phyloP scores from a whole-genome alignment of 2,888 invertebrate species.

The Pammene aurita region DNA sequence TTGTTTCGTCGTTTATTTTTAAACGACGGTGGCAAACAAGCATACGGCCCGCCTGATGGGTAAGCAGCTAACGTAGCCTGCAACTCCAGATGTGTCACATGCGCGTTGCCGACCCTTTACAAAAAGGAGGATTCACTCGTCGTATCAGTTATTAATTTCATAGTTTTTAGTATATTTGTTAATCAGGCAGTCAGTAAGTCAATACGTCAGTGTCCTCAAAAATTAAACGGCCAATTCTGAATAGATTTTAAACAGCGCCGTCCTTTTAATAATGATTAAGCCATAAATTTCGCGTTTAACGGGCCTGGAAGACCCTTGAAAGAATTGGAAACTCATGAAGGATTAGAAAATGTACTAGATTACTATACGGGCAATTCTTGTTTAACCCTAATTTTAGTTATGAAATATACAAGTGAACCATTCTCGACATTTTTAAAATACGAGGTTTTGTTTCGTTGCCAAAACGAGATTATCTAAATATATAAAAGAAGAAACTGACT shows the following conservation, averaged over 20 bases:
- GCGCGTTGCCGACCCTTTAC: too few species aligned
- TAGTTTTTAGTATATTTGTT: too few species aligned
- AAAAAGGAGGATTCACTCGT: too few species aligned
- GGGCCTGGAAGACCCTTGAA: constrained; percentile 27
- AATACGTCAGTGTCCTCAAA: not conserved
- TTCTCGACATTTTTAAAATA: constrained; percentile 13
- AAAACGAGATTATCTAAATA: constrained; percentile 28
- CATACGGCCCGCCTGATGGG: too few species aligned
- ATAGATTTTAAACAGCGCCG: constrained; percentile 24
- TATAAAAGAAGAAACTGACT: too few species aligned
- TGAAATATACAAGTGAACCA: not conserved
- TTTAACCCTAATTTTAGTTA: not conserved
- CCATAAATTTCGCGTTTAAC: constrained; percentile 29
- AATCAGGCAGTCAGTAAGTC: too few species aligned
- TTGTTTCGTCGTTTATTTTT: too few species aligned
- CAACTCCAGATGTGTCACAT: too few species aligned
- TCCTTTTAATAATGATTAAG: constrained; percentile 32
- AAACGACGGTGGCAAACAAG: too few species aligned
- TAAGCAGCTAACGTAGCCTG: too few species aligned
- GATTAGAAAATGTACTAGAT: not conserved
- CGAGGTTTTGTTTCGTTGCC: constrained; percentile 23
- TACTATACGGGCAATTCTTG: not conserved
- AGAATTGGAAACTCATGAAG: constrained; percentile 30
- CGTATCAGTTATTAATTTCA: too few species aligned
- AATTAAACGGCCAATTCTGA: constrained; percentile 19